Evolutionary conservation across 2,113 vertebrate species (phyloP).

Genomic region (Epinephelus fuscoguttatus): DNA sequence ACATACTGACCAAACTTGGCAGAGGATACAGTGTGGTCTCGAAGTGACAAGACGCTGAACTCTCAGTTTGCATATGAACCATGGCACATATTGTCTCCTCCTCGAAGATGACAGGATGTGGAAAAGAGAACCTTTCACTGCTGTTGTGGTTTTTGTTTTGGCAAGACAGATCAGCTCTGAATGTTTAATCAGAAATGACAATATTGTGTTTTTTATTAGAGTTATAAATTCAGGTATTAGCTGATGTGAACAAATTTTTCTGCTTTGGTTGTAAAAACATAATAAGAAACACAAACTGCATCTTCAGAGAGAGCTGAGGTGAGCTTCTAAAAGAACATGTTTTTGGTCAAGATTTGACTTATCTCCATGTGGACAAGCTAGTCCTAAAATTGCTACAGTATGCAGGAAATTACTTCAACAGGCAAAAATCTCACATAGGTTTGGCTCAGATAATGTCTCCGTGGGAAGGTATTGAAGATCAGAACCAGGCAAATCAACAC

Average conservation of each 20-base stretch:
- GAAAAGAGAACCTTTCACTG: not conserved
- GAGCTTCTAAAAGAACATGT: conserved; percentile 8
- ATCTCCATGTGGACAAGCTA: conserved; percentile 42
- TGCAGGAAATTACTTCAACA: conserved; percentile 52
- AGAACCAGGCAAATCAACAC: conserved; percentile 10
- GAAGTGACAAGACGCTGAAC: conserved; percentile 6
- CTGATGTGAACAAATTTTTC: not conserved
- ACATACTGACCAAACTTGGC: not conserved
- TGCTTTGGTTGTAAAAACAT: not conserved
- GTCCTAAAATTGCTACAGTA: conserved; percentile 46
- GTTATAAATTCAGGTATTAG: not conserved
- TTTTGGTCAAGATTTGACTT: conserved; percentile 13
- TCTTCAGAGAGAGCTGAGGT: conserved; percentile 7
- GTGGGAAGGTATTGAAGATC: conserved; percentile 29
- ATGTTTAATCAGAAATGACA: not conserved
- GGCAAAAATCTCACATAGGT: conserved; percentile 24
- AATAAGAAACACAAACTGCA: not conserved
- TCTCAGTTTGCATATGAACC: conserved; percentile 5
- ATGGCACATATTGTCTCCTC: not conserved
- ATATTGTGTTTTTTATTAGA: not conserved
- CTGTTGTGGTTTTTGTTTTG: not conserved
- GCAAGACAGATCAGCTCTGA: not conserved
- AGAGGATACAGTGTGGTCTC: not conserved
- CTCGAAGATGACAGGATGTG: conserved; percentile 8
- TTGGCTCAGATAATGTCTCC: conserved; percentile 20